Base-by-base conservation (phyloP, 2,888 invertebrate genomes). In the Smittia sp. region DNA sequence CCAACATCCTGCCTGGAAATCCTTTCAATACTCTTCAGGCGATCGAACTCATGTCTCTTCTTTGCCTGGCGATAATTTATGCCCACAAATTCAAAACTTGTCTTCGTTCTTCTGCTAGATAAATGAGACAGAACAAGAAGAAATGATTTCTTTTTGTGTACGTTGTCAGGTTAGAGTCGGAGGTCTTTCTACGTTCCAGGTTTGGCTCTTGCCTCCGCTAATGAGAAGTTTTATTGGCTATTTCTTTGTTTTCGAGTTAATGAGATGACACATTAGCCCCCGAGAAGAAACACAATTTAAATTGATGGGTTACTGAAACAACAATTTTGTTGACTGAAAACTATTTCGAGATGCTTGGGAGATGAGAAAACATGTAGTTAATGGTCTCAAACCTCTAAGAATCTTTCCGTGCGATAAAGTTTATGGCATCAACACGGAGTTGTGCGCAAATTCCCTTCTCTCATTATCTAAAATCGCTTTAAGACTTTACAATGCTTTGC, bases 251-350 rank as follows among this genome's bases (percentile, higher is more conserved):
- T 63, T 63, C 27, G 9, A 18, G 11, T 62, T 62, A 72, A 72
- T 62, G 72, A 72, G 72, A 72, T 38, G 72, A 62, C 69, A 69
- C 39, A 62, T 25, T 9, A 63, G 63, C n/a, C 13, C 20, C 38
- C 46, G 15, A 46, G 11, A 11, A 15, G 11, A 11, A 11, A n/a
- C 4, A 46, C n/a, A n/a, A n/a, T 46, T 46, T 46, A 46, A 46
- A 46, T 3, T 11, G n/a, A 46, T 46, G 46, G n/a, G 2, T n/a
- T 11, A 11, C 3, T 46, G 2, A 15, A 3, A 1, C 15, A 13
- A n/a, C n/a, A 11, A 15, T 46, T 46, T 13, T 11, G 3, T n/a
- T 2, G 11, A 46, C 46, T 46, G 11, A 46, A 46, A 46, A 46
- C 15, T 46, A 32, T 32, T 32, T 32, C 9, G 32, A 32, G 32